phyloP scores from a whole-genome alignment of 2,797 vertebrate genomes.

The Saxicola maurus region DNA sequence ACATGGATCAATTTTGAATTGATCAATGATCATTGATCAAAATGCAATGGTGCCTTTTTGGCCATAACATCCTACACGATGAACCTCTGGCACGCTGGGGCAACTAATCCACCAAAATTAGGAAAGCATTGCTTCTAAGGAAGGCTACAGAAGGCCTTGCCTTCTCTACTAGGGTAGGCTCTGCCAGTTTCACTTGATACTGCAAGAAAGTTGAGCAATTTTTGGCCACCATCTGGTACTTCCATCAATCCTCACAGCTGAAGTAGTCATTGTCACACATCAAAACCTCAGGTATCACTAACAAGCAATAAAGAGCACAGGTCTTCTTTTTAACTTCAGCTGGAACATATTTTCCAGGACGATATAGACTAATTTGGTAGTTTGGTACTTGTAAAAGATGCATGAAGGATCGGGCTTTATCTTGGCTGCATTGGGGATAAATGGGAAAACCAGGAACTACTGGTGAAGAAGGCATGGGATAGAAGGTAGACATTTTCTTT shows the following conservation, averaged over 20 bases:
- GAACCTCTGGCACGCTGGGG: rapidly evolving
- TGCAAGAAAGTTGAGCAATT: not conserved
- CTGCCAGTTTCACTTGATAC: not conserved
- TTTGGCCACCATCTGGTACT: not conserved
- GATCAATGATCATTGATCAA: not conserved
- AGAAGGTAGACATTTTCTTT: not conserved
- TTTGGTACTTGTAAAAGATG: not conserved
- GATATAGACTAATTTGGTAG: not conserved
- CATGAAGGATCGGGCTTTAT: not conserved
- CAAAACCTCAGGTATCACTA: not conserved
- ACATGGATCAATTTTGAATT: rapidly evolving
- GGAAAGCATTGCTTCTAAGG: not conserved
- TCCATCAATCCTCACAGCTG: not conserved
- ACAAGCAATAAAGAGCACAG: not conserved
- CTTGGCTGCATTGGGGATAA: not conserved
- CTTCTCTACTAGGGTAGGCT: not conserved
- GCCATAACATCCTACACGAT: too few relatives aligned
- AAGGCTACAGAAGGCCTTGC: not conserved
- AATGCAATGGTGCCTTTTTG: too few relatives aligned
- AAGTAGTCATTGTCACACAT: not conserved
- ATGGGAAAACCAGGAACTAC: not conserved
- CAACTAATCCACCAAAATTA: not conserved
- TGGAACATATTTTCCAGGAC: not conserved
- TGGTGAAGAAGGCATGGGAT: not conserved
- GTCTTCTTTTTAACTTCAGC: not conserved